A percentile compares a stretch with the other conserved stretches of the same genome.
These are phyloP conservation scores for Macrocentrus cingulum DNA, from an alignment of 1,140 invertebrate species.

Conservation along the genomic window DNA sequence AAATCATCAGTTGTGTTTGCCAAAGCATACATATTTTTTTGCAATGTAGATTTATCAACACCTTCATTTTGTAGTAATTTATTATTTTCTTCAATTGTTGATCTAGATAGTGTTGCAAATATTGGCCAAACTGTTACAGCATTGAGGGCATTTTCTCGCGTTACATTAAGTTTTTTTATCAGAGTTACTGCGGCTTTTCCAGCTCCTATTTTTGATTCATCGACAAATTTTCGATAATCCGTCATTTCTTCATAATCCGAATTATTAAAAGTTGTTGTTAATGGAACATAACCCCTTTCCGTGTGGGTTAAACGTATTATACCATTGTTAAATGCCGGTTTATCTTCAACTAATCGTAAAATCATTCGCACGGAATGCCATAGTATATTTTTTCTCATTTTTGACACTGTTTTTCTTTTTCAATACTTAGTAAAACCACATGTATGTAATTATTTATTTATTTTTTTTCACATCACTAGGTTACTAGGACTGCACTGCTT, in stretches of 20 bases:
- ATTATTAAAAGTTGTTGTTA: background rate
- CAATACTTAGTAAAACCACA: too few species aligned
- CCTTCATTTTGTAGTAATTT: conserved; percentile 9
- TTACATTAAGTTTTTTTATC: background rate
- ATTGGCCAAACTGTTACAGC: background rate
- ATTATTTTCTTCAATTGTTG: conserved; percentile 11
- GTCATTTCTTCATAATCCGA: conserved; percentile 13
- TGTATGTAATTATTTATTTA: too few species aligned
- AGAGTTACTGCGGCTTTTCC: background rate
- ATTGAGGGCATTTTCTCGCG: conserved; percentile 3
- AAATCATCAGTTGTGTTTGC: conserved; percentile 14
- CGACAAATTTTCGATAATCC: conserved; percentile 6
- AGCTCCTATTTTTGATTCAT: background rate
- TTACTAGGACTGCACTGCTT: too few species aligned
- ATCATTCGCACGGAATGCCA: too few species aligned
- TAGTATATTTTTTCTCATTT: too few species aligned
- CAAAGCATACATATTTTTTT: conserved; percentile 17
- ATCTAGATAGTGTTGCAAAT: conserved; percentile 8
- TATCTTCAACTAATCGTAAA: too few species aligned
- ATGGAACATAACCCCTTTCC: background rate
- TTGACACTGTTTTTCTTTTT: background rate
- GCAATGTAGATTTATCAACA: conserved; percentile 11
- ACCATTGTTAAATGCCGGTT: too few species aligned
- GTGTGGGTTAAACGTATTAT: background rate
- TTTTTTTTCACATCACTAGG: too few species aligned